Conservation (phyloP, 2,797 vertebrate species). For the Esox masquinongy region DNA sequence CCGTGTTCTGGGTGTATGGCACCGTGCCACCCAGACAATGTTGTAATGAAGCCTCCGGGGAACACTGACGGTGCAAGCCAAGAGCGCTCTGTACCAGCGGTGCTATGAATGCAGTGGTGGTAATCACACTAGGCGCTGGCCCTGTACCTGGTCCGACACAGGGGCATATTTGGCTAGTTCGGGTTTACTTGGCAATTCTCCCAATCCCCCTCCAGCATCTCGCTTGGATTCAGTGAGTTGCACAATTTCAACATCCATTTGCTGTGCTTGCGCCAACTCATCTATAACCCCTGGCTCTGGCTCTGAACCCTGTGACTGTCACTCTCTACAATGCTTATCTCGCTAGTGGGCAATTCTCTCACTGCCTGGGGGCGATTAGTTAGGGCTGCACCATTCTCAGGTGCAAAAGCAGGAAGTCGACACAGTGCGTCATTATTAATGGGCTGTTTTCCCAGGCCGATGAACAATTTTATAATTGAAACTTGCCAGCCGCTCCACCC, state of each 20-base stretch:
- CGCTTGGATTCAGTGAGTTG: background rate
- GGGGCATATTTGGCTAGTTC: background rate
- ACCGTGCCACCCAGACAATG: no score
- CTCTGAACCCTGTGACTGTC: background rate
- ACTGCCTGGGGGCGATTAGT: no score
- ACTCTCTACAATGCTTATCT: no score
- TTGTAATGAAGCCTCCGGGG: no score
- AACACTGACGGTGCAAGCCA: no score
- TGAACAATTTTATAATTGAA: conserved; percentile 31
- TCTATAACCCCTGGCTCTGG: background rate
- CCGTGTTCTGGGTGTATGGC: no score
- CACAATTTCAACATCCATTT: background rate
- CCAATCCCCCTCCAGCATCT: background rate
- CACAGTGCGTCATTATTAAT: conserved; percentile 2
- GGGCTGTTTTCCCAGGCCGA: background rate
- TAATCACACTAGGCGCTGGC: no score
- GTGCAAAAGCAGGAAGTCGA: background rate
- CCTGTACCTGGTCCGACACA: conserved; percentile 6
- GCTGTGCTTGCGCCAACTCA: conserved; percentile 11
- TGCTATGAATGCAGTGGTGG: no score
- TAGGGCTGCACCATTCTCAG: background rate
- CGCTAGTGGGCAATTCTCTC: no score
- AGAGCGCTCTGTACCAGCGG: no score
- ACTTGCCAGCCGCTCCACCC: conserved; percentile 27
- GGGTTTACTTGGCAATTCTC: no score